Evolutionary conservation across 2,113 vertebrate genomes (phyloP).

Genomic region (Nibea coibor): DNA sequence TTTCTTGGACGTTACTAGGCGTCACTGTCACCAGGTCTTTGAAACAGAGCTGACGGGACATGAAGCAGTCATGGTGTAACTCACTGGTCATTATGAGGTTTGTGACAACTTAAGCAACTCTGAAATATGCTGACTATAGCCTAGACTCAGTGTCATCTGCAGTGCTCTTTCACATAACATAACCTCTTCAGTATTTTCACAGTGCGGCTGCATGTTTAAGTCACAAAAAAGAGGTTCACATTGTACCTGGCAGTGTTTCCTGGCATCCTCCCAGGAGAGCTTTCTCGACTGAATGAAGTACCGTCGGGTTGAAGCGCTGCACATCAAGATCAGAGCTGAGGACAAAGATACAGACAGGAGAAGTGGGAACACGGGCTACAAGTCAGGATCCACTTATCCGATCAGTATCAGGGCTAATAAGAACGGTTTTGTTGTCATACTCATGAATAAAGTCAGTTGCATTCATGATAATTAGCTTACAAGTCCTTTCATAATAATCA

Average conservation of each 20-base stretch:
- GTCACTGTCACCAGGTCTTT: slow-evolving; percentile 76
- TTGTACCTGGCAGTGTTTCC: slow-evolving; percentile 67
- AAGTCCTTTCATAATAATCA: too few species aligned
- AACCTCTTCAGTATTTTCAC: not conserved
- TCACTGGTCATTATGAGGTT: not conserved
- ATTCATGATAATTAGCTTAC: too few species aligned
- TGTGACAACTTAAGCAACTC: too few species aligned
- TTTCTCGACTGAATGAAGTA: slow-evolving; percentile 2
- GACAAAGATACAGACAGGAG: not conserved
- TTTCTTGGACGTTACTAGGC: slow-evolving; percentile 36
- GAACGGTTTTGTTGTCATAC: too few species aligned
- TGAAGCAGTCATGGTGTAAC: not conserved
- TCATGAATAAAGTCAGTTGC: too few species aligned
- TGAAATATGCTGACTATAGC: not conserved
- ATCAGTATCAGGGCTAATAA: not conserved
- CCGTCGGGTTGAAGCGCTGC: slow-evolving; percentile 30
- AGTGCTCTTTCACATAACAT: too few species aligned
- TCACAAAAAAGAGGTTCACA: not conserved
- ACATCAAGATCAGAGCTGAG: slow-evolving; percentile 43
- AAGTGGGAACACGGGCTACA: not conserved
- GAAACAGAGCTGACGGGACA: slow-evolving; percentile 67
- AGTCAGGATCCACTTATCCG: too few species aligned
- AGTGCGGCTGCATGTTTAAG: too few species aligned
- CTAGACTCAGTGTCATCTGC: too few species aligned
- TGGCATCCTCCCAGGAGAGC: slow-evolving; percentile 67